Base-by-base conservation (phyloP, 2,113 vertebrate genomes). In the Gasterosteus aculeatus region DNA sequence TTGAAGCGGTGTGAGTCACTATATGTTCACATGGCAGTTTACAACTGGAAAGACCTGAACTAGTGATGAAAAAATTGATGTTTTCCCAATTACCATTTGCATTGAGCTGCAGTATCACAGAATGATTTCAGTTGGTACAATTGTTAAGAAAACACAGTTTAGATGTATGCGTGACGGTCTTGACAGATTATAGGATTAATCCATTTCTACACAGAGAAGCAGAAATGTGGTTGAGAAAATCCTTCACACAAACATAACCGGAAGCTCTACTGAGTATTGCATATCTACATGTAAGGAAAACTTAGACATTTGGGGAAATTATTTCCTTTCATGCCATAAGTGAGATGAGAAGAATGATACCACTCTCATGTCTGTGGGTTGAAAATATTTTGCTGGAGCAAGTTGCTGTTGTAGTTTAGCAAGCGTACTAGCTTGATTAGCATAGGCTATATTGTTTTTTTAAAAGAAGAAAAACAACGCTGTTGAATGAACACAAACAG, bases 221-320 rank as follows among this genome's bases (percentile, higher is more conserved):
- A 59, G 78, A 65, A 66, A 75, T 63, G 62, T 60, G 29, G 42
- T 29, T 82, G 44, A 53, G 62, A 60, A n/a, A 77, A 66, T 80
- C 44, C 8, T 64, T 77, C 42, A 85, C 80, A 79, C 69, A 62
- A 64, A 78, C 29, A 56, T 68, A 76, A 59, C 69, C 78, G 89
- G 83, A 87, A 85, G 86, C 77, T 82, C 77, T 62, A 74, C 75
- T 44, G 81, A 77, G 68, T 86, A 83, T 88, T 90, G 87, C 88
- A 88, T 88, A 87, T 87, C 60, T 63, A 90, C 81, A 88, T 72
- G 61, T 35, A 69, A 44, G 65, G 62, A 77, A 35, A 2, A 80
- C 57, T 75, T 81, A 14, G 22, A 62, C 51, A 61, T 73, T 82
- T 78, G 57, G n/a, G 61, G 56, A 29, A 61, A 75, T 39, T 12